Evolutionary conservation across 2,113 vertebrate species (phyloP).

Genomic region (Eretmochelys imbricata): DNA sequence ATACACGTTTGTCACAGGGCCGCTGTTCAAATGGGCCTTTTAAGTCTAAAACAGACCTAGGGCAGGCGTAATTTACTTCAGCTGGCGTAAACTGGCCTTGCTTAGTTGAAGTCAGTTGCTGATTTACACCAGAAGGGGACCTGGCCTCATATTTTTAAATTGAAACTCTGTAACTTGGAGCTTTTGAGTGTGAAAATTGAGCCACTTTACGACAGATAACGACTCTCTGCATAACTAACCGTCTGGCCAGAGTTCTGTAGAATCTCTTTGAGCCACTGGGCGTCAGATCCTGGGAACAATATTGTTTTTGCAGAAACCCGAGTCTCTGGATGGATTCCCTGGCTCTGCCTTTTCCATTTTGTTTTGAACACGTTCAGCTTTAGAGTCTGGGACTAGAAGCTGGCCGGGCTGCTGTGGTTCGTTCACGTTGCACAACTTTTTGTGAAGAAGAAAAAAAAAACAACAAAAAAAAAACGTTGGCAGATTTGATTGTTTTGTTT

Average conservation of each 20-base stretch:
- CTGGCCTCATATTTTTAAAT: neutral
- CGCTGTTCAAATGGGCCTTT: conserved; percentile 39
- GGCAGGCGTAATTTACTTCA: conserved; percentile 20
- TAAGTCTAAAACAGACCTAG: conserved; percentile 44
- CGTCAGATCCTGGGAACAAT: conserved; percentile 2
- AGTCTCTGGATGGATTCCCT: conserved; percentile 16
- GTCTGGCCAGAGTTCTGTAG: conserved; percentile 42
- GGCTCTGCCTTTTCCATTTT: conserved; percentile 52
- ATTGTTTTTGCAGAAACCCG: conserved; percentile 35
- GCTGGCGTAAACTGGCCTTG: neutral
- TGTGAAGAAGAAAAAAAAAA: conserved; percentile 10
- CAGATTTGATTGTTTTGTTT: neutral
- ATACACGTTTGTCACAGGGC: conserved; percentile 63
- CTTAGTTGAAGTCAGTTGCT: neutral
- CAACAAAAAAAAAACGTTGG: conserved; percentile 14
- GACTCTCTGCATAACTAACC: neutral
- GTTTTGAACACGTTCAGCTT: conserved; percentile 51
- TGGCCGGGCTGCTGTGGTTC: conserved; percentile 24
- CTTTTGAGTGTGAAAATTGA: conserved; percentile 44
- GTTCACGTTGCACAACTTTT: conserved; percentile 33
- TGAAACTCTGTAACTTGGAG: conserved; percentile 19
- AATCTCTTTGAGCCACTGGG: neutral
- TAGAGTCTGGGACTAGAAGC: conserved; percentile 15
- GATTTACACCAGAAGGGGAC: conserved; percentile 46
- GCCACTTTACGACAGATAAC: conserved; percentile 49